Evolutionary conservation across 2,113 vertebrate species (phyloP).

Genomic region (Xyliphius kryptos): DNA sequence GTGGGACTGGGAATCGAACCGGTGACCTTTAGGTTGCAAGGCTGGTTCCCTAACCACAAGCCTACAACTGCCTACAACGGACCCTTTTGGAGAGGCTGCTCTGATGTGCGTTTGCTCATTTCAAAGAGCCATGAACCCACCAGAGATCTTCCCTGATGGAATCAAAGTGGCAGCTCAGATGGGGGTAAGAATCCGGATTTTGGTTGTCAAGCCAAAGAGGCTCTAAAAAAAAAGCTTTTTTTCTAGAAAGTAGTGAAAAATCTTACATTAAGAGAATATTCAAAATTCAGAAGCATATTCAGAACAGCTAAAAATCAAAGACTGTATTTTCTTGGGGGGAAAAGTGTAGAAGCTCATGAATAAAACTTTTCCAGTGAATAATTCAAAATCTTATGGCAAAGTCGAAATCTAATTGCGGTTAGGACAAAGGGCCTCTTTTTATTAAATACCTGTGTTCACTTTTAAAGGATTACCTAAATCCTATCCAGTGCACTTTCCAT

Average conservation of each 20-base stretch:
- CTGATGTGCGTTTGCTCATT: conserved; percentile 91
- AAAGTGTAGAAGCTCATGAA: no score
- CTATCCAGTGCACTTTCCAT: conserved; percentile 66
- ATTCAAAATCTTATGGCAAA: no score
- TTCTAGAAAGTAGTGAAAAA: no score
- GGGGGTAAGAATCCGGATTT: conserved; percentile 58
- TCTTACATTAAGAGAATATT: no score
- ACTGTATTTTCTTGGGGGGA: neutral
- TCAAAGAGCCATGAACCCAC: conserved; percentile 95
- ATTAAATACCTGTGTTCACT: conserved; percentile 59
- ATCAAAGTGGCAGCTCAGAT: conserved; percentile 97
- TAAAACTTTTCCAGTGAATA: no score
- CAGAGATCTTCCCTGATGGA: conserved; percentile 89
- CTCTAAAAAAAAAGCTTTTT: conserved; percentile 29
- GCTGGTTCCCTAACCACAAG: no score
- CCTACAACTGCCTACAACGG: no score
- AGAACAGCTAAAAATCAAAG: neutral
- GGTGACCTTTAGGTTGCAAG: no score
- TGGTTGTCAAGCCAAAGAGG: conserved; percentile 65
- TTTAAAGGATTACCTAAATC: conserved; percentile 67
- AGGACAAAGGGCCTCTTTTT: conserved; percentile 34
- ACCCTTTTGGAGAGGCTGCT: conserved; percentile 82
- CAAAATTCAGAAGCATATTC: no score
- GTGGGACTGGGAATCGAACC: no score
- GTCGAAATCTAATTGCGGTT: no score